Conservation (phyloP, 2,888 invertebrate genomes). For the Dilophus febrilis region DNA sequence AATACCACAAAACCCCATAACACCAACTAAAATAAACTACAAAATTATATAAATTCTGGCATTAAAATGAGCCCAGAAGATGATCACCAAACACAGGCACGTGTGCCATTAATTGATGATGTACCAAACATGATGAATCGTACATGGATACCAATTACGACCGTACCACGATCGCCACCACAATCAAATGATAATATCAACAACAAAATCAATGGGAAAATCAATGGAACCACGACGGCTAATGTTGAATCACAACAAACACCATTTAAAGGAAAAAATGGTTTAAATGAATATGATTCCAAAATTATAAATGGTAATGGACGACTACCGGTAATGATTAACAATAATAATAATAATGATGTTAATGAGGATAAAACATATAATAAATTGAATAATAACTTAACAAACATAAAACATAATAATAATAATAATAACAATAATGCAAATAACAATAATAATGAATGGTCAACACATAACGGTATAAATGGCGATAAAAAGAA, state of each 20-base stretch:
- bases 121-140: background rate
- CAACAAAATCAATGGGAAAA: too few relatives aligned
- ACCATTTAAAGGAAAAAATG: background rate
- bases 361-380: background rate
- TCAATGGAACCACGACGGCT: too few relatives aligned
- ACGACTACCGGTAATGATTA: background rate
- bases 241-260: too few relatives aligned
- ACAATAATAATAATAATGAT: background rate
- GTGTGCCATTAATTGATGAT: slow-evolving; percentile 4
- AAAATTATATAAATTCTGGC: too few relatives aligned
- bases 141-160: background rate
- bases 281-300: background rate
- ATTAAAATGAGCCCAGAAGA: slow-evolving; percentile 12
- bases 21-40: too few relatives aligned
- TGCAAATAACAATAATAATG: slow-evolving; percentile 6
- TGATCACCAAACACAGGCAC: slow-evolving; percentile 7
- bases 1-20: too few relatives aligned
- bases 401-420: background rate
- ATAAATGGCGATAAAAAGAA: background rate
- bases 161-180: background rate
- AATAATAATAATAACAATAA: slow-evolving; percentile 2
- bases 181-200: too few relatives aligned
- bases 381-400: background rate
- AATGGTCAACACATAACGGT: slow-evolving; percentile 3
- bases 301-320: background rate